Percentiles rank a stretch among this genome's conserved stretches.
phyloP scores from a whole-genome alignment of 2,888 invertebrate species.

The Melitaea athalia region DNA sequence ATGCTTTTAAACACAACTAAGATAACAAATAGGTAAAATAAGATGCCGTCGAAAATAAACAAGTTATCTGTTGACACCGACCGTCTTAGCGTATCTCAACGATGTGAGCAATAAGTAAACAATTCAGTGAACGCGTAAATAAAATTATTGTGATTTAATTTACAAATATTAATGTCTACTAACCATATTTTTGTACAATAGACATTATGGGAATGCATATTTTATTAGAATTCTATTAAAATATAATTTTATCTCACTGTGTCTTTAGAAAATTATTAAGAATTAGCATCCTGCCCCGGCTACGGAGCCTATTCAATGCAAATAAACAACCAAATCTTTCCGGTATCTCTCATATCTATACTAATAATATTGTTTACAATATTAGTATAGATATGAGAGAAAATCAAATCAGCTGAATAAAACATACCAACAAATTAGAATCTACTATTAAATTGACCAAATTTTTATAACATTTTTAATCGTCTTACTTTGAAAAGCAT shows the following conservation, averaged over 20 bases:
- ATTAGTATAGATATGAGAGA: no score
- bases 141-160: constrained; percentile 11
- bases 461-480: background rate
- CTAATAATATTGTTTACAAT: no score
- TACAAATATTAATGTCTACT: background rate
- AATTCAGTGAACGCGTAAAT: constrained; percentile 18
- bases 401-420: no score
- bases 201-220: no score
- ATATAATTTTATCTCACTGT: no score
- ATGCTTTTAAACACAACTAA: background rate
- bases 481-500: background rate
- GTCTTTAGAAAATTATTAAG: no score
- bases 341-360: no score
- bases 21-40: background rate
- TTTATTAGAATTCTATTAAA: no score
- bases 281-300: no score
- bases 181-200: background rate
- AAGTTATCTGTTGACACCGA: constrained; percentile 4
- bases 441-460: background rate
- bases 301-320: no score
- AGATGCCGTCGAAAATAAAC: background rate
- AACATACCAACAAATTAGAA: background rate
- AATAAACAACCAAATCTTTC: no score
- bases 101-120: constrained; percentile 19
- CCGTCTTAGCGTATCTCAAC: constrained; percentile 22